These are phyloP conservation scores for Clarias magur DNA, from an alignment of 2,113 vertebrate genomes.

Conservation along the genomic window DNA sequence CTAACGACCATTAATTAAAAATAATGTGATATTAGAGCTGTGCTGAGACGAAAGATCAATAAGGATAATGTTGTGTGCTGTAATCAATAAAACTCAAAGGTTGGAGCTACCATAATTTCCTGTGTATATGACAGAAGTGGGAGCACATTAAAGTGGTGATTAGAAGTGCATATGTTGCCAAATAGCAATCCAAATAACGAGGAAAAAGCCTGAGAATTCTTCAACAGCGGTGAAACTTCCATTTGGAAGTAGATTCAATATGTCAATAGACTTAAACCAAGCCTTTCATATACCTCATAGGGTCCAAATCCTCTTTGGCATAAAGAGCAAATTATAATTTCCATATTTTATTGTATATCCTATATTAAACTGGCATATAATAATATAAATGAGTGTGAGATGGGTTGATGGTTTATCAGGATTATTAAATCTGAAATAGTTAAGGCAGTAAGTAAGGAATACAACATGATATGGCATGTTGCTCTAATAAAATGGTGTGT, in stretches of 20 bases:
- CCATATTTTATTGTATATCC: background rate
- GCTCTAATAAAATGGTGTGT: background rate
- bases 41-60: conserved; percentile 38
- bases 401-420: background rate
- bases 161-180: background rate
- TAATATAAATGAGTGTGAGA: background rate
- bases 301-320: background rate
- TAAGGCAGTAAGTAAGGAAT: background rate
- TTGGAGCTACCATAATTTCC: conserved; percentile 2
- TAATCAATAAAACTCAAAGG: conserved; percentile 27
- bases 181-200: background rate
- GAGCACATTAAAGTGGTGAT: background rate
- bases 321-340: background rate
- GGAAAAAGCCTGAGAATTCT: background rate
- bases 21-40: conserved; percentile 13
- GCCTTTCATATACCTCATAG: background rate
- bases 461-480: background rate
- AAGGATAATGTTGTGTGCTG: conserved; percentile 1
- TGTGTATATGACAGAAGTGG: background rate
- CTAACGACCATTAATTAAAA: conserved; percentile 37
- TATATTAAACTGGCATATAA: background rate
- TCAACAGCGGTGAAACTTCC: background rate
- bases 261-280: background rate
- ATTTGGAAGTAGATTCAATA: background rate
- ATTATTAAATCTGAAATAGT: background rate